phyloP scores from a whole-genome alignment of 2,888 invertebrate genomes.

The Drosophila limbata region DNA sequence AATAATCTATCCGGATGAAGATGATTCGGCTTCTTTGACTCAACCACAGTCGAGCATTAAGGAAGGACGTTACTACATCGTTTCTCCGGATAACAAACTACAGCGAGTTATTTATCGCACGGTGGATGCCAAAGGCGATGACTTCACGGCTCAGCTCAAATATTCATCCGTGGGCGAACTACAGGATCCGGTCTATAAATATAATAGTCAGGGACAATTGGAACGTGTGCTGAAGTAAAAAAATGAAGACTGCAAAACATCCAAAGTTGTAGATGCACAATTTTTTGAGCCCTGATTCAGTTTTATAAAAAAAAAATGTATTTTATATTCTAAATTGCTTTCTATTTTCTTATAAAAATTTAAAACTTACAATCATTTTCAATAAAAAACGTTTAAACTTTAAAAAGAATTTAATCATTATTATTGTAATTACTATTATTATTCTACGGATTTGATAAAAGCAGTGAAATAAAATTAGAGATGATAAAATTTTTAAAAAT shows the following conservation, averaged over 20 bases:
- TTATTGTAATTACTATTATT: too few species aligned
- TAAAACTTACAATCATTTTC: too few species aligned
- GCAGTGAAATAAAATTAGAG: too few species aligned
- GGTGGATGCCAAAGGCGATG: constrained; percentile 77
- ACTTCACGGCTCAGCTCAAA: constrained; percentile 84
- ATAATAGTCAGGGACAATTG: constrained; percentile 83
- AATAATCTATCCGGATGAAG: constrained; percentile 69
- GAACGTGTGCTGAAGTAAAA: constrained; percentile 81
- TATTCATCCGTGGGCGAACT: constrained; percentile 85
- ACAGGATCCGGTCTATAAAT: constrained; percentile 84
- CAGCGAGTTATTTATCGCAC: constrained; percentile 84
- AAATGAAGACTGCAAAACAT: neutral
- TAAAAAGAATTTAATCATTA: neutral
- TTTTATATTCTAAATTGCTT: too few species aligned
- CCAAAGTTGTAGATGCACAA: neutral
- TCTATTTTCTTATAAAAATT: too few species aligned
- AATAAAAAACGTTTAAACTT: neutral
- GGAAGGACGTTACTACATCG: constrained; percentile 84
- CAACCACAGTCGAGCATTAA: constrained; percentile 23
- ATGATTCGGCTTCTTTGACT: constrained; percentile 12
- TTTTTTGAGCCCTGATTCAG: too few species aligned
- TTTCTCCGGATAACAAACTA: constrained; percentile 83
- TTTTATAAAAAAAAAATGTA: too few species aligned
- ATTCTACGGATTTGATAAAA: neutral
- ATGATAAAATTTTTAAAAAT: too few species aligned